Evolutionary conservation across 1,140 invertebrate genomes (phyloP).

Genomic region (Nebria ingens): DNA sequence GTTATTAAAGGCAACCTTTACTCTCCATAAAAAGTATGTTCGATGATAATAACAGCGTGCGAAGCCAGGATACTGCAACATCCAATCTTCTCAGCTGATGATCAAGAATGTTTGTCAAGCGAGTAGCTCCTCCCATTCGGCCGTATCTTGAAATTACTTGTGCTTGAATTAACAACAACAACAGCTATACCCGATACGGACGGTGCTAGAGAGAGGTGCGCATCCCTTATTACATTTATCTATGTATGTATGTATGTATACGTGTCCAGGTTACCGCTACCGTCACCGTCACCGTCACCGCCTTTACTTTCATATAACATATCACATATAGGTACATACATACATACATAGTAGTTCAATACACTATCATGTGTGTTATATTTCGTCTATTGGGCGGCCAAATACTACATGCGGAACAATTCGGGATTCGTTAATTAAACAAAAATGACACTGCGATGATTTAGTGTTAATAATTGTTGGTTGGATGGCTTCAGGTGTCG

Average conservation of each 20-base stretch:
- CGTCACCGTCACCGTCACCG: neutral
- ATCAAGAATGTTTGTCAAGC: neutral
- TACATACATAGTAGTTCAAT: too few species aligned
- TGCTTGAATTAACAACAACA: neutral
- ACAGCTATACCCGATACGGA: too few species aligned
- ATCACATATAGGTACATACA: neutral
- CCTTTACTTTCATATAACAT: neutral
- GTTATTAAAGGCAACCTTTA: neutral
- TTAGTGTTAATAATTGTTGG: constrained; percentile 28
- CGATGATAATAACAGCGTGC: neutral
- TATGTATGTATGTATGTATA: too few species aligned
- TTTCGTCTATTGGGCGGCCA: too few species aligned
- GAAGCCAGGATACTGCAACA: neutral
- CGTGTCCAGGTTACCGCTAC: neutral
- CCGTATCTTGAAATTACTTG: neutral
- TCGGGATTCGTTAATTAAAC: constrained; percentile 23
- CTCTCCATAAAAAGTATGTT: neutral
- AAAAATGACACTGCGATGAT: constrained; percentile 28
- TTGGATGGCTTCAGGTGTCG: constrained; percentile 17
- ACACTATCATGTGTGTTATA: too few species aligned
- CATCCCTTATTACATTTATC: too few species aligned
- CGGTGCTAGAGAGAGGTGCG: too few species aligned
- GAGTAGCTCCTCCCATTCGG: neutral
- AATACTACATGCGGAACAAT: neutral
- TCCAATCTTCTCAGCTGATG: neutral